Evolutionary conservation across 2,888 invertebrate species (phyloP).

Genomic region (Scrobipalpa costella): DNA sequence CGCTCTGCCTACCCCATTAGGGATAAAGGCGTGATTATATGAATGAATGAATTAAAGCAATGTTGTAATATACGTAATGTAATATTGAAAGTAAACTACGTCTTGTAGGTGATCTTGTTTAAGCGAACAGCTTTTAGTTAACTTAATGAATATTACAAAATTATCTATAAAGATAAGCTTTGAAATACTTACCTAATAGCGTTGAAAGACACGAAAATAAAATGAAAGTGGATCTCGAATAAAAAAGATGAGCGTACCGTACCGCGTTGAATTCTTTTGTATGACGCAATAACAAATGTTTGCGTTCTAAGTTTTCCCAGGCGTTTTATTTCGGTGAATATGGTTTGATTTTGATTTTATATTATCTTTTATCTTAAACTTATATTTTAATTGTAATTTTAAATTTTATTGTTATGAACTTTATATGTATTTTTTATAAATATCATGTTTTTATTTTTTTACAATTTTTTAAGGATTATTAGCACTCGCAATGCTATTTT

Average conservation of each 20-base stretch:
- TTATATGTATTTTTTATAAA: no score
- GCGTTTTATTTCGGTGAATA: not conserved
- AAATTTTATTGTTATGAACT: no score
- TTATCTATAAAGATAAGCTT: not conserved
- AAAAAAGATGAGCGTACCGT: not conserved
- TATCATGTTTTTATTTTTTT: no score
- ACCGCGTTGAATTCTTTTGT: conserved; percentile 21
- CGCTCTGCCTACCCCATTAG: no score
- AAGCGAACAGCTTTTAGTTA: not conserved
- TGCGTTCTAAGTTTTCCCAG: not conserved
- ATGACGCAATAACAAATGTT: not conserved
- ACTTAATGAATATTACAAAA: conserved; percentile 7
- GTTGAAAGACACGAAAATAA: not conserved
- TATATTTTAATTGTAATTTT: no score
- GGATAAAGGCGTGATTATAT: no score
- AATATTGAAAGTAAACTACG: conserved; percentile 7
- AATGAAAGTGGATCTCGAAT: not conserved
- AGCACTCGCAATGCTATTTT: no score
- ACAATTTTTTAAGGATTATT: no score
- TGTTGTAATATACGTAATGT: not conserved
- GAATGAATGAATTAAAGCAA: no score
- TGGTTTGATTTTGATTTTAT: not conserved
- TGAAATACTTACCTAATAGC: conserved; percentile 1
- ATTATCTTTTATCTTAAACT: no score
- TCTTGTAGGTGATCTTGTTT: not conserved